These are phyloP conservation scores for Helicoverpa zea DNA, from an alignment of 1,140 invertebrate species.

Conservation along the genomic window DNA sequence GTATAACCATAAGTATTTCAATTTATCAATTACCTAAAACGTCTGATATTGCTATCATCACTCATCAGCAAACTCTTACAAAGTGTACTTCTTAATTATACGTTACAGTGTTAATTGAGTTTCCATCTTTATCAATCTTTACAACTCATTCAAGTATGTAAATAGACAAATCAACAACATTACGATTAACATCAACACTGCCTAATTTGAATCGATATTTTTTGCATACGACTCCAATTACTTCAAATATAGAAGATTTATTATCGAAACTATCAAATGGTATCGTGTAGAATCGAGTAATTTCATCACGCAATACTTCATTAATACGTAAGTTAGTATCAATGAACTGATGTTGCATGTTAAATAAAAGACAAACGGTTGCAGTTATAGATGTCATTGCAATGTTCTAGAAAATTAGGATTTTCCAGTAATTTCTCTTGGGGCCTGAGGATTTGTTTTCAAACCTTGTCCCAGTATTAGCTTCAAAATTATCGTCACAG, in stretches of 20 bases:
- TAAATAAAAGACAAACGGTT: background rate
- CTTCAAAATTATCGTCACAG: too few species aligned
- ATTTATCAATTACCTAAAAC: too few species aligned
- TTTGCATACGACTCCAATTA: background rate
- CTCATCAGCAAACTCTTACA: too few species aligned
- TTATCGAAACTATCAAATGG: slow-evolving; percentile 3
- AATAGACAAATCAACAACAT: background rate
- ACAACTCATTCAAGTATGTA: background rate
- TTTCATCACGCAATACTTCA: slow-evolving; percentile 18
- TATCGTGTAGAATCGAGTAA: background rate
- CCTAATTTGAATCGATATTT: background rate
- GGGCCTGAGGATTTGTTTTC: too few species aligned
- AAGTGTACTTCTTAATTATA: too few species aligned
- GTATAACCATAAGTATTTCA: too few species aligned
- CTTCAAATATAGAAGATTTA: slow-evolving; percentile 8
- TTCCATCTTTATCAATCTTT: too few species aligned
- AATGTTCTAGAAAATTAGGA: slow-evolving; percentile 7
- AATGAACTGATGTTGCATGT: slow-evolving; percentile 25
- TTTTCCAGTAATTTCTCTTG: background rate
- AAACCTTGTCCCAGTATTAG: too few species aligned
- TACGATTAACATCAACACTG: background rate
- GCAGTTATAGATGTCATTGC: background rate
- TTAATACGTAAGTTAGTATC: slow-evolving; percentile 21
- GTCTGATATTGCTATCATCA: too few species aligned
- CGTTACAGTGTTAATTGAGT: too few species aligned